phyloP scores from a whole-genome alignment of 1,140 invertebrate species.

The Leucophenga varia region DNA sequence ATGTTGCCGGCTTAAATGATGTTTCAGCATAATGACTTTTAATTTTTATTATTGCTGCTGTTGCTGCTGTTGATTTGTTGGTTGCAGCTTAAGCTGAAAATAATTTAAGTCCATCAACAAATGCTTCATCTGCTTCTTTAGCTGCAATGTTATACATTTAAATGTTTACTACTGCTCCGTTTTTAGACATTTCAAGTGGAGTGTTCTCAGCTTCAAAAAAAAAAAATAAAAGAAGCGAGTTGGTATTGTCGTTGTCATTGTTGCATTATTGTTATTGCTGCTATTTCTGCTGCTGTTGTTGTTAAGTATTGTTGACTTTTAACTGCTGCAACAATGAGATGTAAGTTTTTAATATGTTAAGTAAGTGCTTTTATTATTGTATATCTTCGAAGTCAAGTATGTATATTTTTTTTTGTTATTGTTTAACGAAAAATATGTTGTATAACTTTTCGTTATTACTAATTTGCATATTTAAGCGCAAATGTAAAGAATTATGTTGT shows the following conservation, averaged over 20 bases:
- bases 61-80: conserved; percentile 18
- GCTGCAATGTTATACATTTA: conserved; percentile 50
- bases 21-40: conserved; percentile 54
- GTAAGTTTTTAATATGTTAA: conserved; percentile 49
- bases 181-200: too few relatives aligned
- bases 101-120: conserved; percentile 54
- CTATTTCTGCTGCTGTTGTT: conserved; percentile 14
- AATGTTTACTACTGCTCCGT: conserved; percentile 32
- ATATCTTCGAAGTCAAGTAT: background rate
- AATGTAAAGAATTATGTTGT: too few relatives aligned
- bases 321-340: conserved; percentile 34
- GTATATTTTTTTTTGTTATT: background rate
- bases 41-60: conserved; percentile 53
- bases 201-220: too few relatives aligned
- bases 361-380: conserved; percentile 28
- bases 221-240: too few relatives aligned
- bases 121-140: conserved; percentile 41
- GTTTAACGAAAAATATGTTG: too few relatives aligned
- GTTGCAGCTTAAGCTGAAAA: conserved; percentile 47
- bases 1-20: conserved; percentile 42
- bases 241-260: conserved; percentile 8
- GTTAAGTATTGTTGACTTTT: conserved; percentile 22
- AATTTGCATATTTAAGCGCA: conserved; percentile 26
- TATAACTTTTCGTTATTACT: conserved; percentile 10
- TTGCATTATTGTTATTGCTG: conserved; percentile 31